Evolutionary conservation across 1,140 invertebrate genomes (phyloP).

Genomic region (Aporrectodea caliginosa): DNA sequence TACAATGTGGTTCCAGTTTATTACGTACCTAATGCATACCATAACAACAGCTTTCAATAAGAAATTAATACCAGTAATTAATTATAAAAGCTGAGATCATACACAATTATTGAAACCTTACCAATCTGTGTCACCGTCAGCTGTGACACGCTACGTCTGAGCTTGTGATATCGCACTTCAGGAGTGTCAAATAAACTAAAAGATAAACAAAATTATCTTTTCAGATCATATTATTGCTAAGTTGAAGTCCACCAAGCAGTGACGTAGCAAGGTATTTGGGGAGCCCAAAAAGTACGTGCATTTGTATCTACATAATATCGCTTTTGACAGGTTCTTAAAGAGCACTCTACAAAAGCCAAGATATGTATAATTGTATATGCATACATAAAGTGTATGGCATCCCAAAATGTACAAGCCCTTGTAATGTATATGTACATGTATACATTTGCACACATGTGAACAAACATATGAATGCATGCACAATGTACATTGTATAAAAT

Average conservation of each 20-base stretch:
- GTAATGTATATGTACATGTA: too few relatives aligned
- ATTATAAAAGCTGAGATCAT: not conserved
- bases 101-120: conserved; percentile 28
- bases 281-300: not conserved
- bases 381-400: too few relatives aligned
- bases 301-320: not conserved
- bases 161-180: conserved; percentile 62
- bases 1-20: not conserved
- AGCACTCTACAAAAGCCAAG: too few relatives aligned
- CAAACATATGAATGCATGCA: too few relatives aligned
- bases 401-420: too few relatives aligned
- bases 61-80: not conserved
- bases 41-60: not conserved
- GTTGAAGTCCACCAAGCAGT: not conserved
- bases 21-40: not conserved
- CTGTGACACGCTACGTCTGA: conserved; percentile 60
- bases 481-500: too few relatives aligned
- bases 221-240: conserved; percentile 32
- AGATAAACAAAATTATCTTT: conserved; percentile 41
- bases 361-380: not conserved
- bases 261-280: not conserved
- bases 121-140: conserved; percentile 52
- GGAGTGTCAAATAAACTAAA: conserved; percentile 69
- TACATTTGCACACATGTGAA: too few relatives aligned
- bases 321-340: too few relatives aligned